phyloP scores from a whole-genome alignment of 64 coral and sea anemone genomes.

The Trachythela sp. region DNA sequence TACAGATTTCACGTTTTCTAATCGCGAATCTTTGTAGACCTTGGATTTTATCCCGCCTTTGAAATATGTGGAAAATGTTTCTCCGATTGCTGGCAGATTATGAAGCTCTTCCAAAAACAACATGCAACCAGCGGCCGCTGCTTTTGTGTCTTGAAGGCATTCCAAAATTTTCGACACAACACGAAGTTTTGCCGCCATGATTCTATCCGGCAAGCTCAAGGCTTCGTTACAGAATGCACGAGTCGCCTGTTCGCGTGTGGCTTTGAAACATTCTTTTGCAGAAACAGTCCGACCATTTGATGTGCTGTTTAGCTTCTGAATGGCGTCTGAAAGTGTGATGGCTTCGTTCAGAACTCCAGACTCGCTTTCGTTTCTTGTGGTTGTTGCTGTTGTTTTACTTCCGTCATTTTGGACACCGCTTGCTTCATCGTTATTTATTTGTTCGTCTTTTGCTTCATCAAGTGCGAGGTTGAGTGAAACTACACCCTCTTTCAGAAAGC shows the following conservation, averaged over 20 bases:
- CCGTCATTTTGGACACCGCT: too few relatives aligned
- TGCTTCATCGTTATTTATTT: not conserved
- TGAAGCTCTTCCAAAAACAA: not conserved
- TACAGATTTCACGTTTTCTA: not conserved
- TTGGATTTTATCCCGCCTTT: not conserved
- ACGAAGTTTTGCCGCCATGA: slow-evolving; percentile 17
- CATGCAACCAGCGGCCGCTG: not conserved
- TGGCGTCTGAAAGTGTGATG: not conserved
- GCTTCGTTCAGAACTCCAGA: too few relatives aligned
- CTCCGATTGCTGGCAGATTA: not conserved
- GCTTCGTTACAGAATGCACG: slow-evolving; percentile 24
- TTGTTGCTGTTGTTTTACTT: not conserved
- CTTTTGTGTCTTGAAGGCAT: not conserved
- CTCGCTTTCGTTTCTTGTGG: too few relatives aligned
- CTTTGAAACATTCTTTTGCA: slow-evolving; percentile 40
- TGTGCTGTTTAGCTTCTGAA: not conserved
- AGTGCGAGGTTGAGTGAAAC: not conserved
- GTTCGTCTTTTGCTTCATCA: not conserved
- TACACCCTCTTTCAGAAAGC: not conserved
- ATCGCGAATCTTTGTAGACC: not conserved
- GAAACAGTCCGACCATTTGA: not conserved
- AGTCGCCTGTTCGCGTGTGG: slow-evolving; percentile 18
- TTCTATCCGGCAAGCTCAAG: slow-evolving; percentile 3
- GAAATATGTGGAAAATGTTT: not conserved
- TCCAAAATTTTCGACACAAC: not conserved